Evolutionary conservation across 2,888 invertebrate species (phyloP).

Genomic region (Parapristionchus giblindavisi): DNA sequence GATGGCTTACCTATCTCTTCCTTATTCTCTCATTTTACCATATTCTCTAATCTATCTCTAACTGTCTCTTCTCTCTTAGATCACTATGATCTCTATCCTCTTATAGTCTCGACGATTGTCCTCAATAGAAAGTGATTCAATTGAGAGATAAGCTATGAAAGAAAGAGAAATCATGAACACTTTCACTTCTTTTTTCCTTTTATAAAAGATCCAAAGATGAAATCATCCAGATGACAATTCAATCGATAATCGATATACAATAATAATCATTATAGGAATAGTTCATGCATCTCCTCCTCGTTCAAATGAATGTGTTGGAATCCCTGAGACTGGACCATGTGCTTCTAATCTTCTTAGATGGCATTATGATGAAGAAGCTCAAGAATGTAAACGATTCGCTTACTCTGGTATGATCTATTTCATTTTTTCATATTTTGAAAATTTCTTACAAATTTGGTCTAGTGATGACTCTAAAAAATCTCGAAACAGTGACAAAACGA

Average conservation of each 20-base stretch:
- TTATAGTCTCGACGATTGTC: constrained; percentile 3
- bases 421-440: not conserved
- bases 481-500: not conserved
- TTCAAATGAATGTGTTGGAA: constrained; percentile 62
- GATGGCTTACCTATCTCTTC: constrained; percentile 3
- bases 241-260: not conserved
- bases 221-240: not conserved
- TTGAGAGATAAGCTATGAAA: constrained; percentile 8
- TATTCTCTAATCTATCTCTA: constrained; percentile 4
- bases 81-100: too few species aligned
- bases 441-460: not conserved
- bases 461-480: not conserved
- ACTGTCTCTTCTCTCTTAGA: not conserved
- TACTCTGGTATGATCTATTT: constrained; percentile 46
- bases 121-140: constrained; percentile 28
- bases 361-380: constrained; percentile 62
- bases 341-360: constrained; percentile 52
- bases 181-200: not conserved
- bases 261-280: constrained; percentile 52
- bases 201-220: constrained; percentile 1
- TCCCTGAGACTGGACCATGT: constrained; percentile 62
- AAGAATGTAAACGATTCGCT: constrained; percentile 60
- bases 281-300: constrained; percentile 49
- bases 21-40: not conserved
- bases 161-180: not conserved